A percentile compares a stretch with the other conserved stretches of the same genome.
phyloP scores from a whole-genome alignment of 2,113 vertebrate species.

The Apistogramma diplotaenia region DNA sequence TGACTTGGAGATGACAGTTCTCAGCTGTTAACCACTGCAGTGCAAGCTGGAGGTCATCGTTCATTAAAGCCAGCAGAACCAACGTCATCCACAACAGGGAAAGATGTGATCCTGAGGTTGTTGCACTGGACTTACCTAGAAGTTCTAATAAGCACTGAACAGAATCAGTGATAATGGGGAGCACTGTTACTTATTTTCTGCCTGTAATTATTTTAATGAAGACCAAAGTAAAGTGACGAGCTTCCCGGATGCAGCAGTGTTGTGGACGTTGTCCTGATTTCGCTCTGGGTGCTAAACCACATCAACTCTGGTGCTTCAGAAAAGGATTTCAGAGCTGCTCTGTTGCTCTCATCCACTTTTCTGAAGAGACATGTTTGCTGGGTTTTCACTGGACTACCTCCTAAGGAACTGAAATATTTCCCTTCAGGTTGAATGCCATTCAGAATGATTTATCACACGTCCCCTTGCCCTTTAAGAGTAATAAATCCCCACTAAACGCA shows the following conservation, averaged over 20 bases:
- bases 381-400: background rate
- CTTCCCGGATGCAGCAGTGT: background rate
- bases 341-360: background rate
- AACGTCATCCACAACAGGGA: no score
- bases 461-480: background rate
- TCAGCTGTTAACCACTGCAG: no score
- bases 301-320: background rate
- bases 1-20: no score
- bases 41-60: no score
- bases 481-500: background rate
- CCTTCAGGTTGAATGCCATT: background rate
- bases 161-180: background rate
- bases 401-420: background rate
- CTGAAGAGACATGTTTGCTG: background rate
- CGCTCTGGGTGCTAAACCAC: background rate
- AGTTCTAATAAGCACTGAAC: background rate
- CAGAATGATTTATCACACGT: background rate
- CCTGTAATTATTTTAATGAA: background rate
- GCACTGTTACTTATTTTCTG: accelerated
- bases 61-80: no score
- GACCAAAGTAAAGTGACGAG: background rate
- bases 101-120: no score
- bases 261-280: background rate
- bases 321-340: background rate
- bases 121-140: no score